Evolutionary conservation across 2,888 invertebrate genomes (phyloP).

Genomic region (Apomyelois bistriatella): DNA sequence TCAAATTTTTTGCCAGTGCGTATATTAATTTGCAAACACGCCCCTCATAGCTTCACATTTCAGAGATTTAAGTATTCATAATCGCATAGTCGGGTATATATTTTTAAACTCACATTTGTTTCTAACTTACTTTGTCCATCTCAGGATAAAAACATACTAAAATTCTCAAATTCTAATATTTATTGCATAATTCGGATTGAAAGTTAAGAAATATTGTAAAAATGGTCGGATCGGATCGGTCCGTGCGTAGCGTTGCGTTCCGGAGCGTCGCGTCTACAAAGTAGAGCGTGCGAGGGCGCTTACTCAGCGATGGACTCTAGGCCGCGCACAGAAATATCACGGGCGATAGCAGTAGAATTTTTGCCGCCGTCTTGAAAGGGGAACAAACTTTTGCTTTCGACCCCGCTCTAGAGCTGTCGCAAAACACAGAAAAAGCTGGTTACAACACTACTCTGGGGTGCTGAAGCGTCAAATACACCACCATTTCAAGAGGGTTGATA

Average conservation of each 20-base stretch:
- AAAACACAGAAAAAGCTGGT: slow-evolving; percentile 67
- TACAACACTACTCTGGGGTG: slow-evolving; percentile 29
- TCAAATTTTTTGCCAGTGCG: too few relatives aligned
- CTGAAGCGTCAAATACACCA: slow-evolving; percentile 51
- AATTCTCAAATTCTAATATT: too few relatives aligned
- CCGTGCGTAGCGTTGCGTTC: slow-evolving; percentile 29
- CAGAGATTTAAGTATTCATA: too few relatives aligned
- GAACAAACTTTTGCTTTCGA: slow-evolving; percentile 84
- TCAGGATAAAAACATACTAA: too few relatives aligned
- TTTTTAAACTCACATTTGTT: too few relatives aligned
- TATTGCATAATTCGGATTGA: not conserved
- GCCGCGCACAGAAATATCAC: slow-evolving; percentile 89
- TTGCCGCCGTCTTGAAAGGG: slow-evolving; percentile 88
- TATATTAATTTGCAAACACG: too few relatives aligned
- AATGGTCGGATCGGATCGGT: not conserved
- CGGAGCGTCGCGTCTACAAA: slow-evolving; percentile 50
- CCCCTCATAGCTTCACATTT: too few relatives aligned
- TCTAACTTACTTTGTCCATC: too few relatives aligned
- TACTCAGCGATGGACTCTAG: slow-evolving; percentile 63
- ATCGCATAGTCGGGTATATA: too few relatives aligned
- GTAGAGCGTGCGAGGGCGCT: slow-evolving; percentile 64
- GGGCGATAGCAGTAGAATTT: slow-evolving; percentile 86
- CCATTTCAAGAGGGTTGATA: slow-evolving; percentile 80
- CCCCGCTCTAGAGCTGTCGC: slow-evolving; percentile 79
- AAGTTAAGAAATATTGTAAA: not conserved